phyloP scores from a whole-genome alignment of 2,888 invertebrate species.

The Prenolepis imparis region DNA sequence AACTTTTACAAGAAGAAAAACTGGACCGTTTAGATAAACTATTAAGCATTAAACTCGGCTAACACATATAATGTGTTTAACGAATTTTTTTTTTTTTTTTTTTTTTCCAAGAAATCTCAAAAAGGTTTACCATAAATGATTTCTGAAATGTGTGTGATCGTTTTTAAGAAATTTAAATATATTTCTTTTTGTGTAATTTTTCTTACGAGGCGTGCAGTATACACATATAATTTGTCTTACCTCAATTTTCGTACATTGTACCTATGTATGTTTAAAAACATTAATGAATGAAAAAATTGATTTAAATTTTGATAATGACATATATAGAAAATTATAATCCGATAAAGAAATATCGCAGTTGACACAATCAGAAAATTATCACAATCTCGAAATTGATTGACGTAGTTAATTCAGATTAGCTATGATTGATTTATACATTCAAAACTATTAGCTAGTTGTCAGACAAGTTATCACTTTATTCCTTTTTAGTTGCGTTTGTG shows the following conservation, averaged over 20 bases:
- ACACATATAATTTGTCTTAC: slow-evolving; percentile 35
- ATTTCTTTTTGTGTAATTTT: slow-evolving; percentile 32
- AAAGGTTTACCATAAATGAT: not conserved
- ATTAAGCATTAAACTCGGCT: slow-evolving; percentile 12
- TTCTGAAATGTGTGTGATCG: slow-evolving; percentile 21
- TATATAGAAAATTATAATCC: slow-evolving; percentile 52
- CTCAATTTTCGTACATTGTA: slow-evolving; percentile 31
- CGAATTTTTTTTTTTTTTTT: slow-evolving; percentile 26
- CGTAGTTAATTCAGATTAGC: slow-evolving; percentile 18
- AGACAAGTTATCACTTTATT: slow-evolving; percentile 8
- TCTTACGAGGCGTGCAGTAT: slow-evolving; percentile 48
- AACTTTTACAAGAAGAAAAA: slow-evolving; percentile 34
- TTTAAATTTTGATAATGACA: slow-evolving; percentile 41
- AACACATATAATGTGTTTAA: slow-evolving; percentile 37
- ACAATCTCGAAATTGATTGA: slow-evolving; percentile 16
- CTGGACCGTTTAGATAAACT: slow-evolving; percentile 31
- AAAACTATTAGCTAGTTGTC: slow-evolving; percentile 15
- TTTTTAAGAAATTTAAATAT: slow-evolving; percentile 37
- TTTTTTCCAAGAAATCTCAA: slow-evolving; percentile 20
- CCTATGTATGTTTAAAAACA: slow-evolving; percentile 63
- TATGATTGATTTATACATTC: slow-evolving; percentile 25
- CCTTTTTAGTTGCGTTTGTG: slow-evolving; percentile 18
- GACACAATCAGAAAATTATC: slow-evolving; percentile 19
- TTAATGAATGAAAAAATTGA: slow-evolving; percentile 57
- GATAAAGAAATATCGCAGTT: slow-evolving; percentile 33